Conservation (phyloP, 2,113 vertebrate species). For the Chlorocebus sabaeus region DNA sequence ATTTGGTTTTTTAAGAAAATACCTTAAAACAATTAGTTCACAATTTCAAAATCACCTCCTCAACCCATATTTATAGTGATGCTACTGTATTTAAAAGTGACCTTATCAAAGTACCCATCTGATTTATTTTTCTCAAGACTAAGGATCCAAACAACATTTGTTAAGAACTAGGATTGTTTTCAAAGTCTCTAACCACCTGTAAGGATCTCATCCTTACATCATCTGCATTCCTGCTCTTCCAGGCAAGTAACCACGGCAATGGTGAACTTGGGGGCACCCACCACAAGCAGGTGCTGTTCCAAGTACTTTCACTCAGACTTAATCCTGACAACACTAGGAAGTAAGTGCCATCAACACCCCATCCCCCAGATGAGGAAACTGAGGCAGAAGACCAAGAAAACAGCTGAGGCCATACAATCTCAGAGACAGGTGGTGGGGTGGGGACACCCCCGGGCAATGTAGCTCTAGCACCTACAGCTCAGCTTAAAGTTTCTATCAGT, state of each 20-base stretch:
- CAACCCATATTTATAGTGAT: too few species aligned
- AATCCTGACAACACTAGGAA: not conserved
- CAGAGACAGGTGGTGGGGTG: not conserved
- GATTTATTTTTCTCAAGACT: not conserved
- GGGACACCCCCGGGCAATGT: fast-evolving
- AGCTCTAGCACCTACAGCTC: not conserved
- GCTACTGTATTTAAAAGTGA: not conserved
- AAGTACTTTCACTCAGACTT: not conserved
- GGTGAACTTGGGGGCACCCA: too few species aligned
- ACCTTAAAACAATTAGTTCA: not conserved
- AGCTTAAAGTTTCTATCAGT: not conserved
- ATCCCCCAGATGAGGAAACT: not conserved
- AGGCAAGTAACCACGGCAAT: not conserved
- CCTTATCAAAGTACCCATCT: not conserved
- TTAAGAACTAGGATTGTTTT: too few species aligned
- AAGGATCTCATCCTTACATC: not conserved
- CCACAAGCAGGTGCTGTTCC: too few species aligned
- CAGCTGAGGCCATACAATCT: not conserved
- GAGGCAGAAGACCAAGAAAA: not conserved
- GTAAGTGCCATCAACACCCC: not conserved
- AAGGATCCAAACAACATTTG: not conserved
- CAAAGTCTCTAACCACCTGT: fast-evolving
- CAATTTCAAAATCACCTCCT: not conserved
- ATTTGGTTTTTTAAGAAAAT: not conserved
- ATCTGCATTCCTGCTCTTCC: too few species aligned